Evolutionary conservation across 2,113 vertebrate species (phyloP), one percentile per base, ranked within the genome.

Genomic region (Macquaria ambigua): DNA sequence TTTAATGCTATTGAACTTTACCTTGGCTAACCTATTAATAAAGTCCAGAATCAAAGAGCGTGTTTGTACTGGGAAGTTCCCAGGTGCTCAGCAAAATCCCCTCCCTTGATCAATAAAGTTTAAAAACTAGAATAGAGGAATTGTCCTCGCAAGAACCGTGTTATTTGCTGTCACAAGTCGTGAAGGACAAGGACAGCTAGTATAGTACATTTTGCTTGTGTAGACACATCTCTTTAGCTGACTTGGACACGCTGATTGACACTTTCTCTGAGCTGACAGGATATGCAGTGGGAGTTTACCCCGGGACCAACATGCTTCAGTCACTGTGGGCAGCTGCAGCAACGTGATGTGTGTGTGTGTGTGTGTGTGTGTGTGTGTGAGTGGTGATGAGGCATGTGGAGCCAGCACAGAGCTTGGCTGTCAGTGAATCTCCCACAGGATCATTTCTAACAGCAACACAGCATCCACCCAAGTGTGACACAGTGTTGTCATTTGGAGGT

Each of bases 191-290:
- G 80, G 83, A 48, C 81, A 63, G 79, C 55, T 3, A 52, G 62
- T 50, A 67, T 72, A 90, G 62, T 53, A 46, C 61, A 82, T 83
- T 92, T 61, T 75, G 81, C 85, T 71, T 34, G 62, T 63, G 34
- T 81, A 43, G 83, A 90, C 87, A 77, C 74, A 71, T 81, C 81
- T 71, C 78, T 87, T 85, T 85, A 88, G 89, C 79, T 89, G 78
- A 86, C 82, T 76, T 34, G 64, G 86, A 82, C 82, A 73, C 25
- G 67, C 41, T 91, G 93, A 93, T 74, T 93, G 93, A 92, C 92
- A 84, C 61, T 84, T 92, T 89, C 74, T 89, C 84, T 88, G 82
- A 91, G 87, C 85, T 67, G 89, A 94, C 68, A 41, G 88, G 79
- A 93, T 84, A 64, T 75, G 87, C n/a, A 74, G 71, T 50, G 89